phyloP scores from a whole-genome alignment of 35 echinoderm and acorn worm species.

The Apostichopus japonicus region DNA sequence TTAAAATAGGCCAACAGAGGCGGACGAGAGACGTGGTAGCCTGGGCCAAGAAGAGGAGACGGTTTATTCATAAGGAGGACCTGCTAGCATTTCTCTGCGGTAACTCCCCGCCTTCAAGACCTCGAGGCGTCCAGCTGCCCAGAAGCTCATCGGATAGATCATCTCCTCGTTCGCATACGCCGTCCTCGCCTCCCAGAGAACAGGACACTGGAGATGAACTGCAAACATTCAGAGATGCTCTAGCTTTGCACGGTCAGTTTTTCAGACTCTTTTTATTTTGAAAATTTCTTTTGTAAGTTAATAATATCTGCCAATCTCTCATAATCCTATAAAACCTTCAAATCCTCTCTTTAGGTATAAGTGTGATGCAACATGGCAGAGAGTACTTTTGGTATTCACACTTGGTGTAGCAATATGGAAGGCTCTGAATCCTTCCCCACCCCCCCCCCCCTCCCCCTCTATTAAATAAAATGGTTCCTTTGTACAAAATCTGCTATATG shows the following conservation, averaged over 20 bases:
- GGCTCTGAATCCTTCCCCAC: too few relatives aligned
- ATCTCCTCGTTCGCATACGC: conserved; percentile 70
- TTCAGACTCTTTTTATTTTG: too few relatives aligned
- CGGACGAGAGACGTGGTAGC: conserved; percentile 86
- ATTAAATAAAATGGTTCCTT: too few relatives aligned
- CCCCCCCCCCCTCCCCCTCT: too few relatives aligned
- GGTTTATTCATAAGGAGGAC: conserved; percentile 88
- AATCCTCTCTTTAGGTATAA: too few relatives aligned
- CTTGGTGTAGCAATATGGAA: too few relatives aligned
- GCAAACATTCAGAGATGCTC: conserved; percentile 90
- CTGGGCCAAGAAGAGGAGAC: conserved; percentile 94
- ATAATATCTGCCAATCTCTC: too few relatives aligned
- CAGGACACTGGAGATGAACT: conserved; percentile 75
- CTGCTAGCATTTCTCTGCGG: conserved; percentile 95
- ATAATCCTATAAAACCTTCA: too few relatives aligned
- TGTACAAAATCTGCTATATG: too few relatives aligned
- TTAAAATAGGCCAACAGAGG: conserved; percentile 88
- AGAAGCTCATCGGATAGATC: conserved; percentile 78
- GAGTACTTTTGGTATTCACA: too few relatives aligned
- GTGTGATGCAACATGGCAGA: too few relatives aligned
- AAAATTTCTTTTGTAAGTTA: too few relatives aligned
- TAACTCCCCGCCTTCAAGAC: conserved; percentile 72
- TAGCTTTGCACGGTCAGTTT: conserved; percentile 91
- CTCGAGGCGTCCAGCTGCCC: conserved; percentile 48
- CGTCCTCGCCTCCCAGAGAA: conserved; percentile 71